Conservation (phyloP, 2,888 invertebrate species). For the Monopis laevigella region DNA sequence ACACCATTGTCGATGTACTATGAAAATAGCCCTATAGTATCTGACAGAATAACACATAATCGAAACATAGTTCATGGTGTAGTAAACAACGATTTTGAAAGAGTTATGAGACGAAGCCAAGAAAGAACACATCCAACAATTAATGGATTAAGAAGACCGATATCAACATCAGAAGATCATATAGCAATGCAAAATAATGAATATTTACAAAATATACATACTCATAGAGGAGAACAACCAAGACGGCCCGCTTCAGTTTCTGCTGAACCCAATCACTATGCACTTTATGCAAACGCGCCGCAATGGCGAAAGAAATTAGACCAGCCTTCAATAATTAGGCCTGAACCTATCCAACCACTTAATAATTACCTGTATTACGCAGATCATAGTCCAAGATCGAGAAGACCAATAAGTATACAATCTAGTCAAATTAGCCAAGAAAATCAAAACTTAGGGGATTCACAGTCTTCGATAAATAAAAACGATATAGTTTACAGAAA, state of each 20-base stretch:
- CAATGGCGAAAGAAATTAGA: conserved; percentile 47
- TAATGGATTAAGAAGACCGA: conserved; percentile 53
- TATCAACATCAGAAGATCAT: conserved; percentile 61
- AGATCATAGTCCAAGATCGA: conserved; percentile 76
- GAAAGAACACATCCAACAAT: conserved; percentile 55
- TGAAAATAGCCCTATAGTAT: conserved; percentile 43
- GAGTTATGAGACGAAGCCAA: conserved; percentile 58
- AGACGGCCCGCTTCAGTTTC: conserved; percentile 58
- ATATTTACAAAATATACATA: conserved; percentile 33
- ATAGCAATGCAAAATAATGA: conserved; percentile 62
- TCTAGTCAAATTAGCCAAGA: conserved; percentile 50
- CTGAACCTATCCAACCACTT: conserved; percentile 46
- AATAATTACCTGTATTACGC: conserved; percentile 73
- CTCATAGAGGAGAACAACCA: conserved; percentile 46
- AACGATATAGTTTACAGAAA: conserved; percentile 39
- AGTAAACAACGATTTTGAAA: conserved; percentile 56
- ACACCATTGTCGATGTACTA: conserved; percentile 61
- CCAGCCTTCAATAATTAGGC: conserved; percentile 36
- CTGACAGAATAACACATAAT: conserved; percentile 36
- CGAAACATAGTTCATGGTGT: conserved; percentile 43
- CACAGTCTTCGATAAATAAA: conserved; percentile 45
- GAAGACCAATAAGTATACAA: conserved; percentile 77
- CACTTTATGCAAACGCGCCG: conserved; percentile 45
- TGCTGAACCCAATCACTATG: conserved; percentile 58
- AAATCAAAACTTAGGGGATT: conserved; percentile 59